Base-by-base conservation (phyloP, 2,888 invertebrate genomes). In the Eupithecia tripunctaria region DNA sequence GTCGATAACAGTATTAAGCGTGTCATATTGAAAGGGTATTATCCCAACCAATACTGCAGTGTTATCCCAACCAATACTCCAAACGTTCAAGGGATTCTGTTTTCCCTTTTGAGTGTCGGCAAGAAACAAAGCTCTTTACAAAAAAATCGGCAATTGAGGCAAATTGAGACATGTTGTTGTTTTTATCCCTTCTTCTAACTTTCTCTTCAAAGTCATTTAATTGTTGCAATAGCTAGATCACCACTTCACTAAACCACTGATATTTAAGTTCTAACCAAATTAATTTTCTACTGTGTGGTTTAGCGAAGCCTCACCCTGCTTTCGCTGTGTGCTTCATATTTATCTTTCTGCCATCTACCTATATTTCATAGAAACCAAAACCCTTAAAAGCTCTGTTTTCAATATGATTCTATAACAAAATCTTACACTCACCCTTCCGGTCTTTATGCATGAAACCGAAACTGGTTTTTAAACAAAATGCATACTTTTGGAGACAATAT, bases 241-340 rank as follows among this genome's bases (percentile, higher is more conserved):
- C 68, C 72, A 73, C 76, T 76, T 73, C 14, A 71, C 70, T 63
- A n/a, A 71, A 68, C 73, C 74, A 75, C 63, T 62, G 62, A 18
- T 14, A 5, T 2, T 12, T 15, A 14, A 64, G 25, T n/a, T 41
- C 14, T 38, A 64, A 64, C 5, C 21, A 41, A 41, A 64, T 14
- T 25, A 5, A 14, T 36, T 56, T 18, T 27, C 38, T 36, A 27
- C 51, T 59, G 27, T 60, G 75, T 78, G 80, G 80, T 79, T 81
- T 72, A 74, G 81, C 76, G 56, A 78, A 78, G 77, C 77, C 71
- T 72, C 71, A 71, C 72, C 77, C 69, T 75, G 74, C 82, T 82
- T 80, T 81, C 43, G 79, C 78, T 76, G 77, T 81, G 27, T 73
- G 82, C 82, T 82, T 82, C 70, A 59, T 67, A 72, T 68, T 59